Conservation (phyloP, 1,140 invertebrate genomes). For the Andricus grossulariae region DNA sequence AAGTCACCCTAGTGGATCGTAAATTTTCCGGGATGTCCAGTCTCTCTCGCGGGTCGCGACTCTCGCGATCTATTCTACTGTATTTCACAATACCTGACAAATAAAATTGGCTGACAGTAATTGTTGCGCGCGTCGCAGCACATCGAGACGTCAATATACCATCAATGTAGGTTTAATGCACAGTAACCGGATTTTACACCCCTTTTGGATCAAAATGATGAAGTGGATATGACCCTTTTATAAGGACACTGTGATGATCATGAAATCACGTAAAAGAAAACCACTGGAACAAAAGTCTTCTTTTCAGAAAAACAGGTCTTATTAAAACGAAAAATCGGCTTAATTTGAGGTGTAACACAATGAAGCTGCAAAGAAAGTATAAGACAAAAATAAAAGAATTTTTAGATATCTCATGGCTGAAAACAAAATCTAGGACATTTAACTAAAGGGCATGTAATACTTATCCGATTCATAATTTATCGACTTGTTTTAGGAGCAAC, state of each 20-base stretch:
- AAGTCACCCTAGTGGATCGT: conserved; percentile 32
- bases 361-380: too few species aligned
- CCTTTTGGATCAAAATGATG: neutral
- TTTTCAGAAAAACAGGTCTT: too few species aligned
- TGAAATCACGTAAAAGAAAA: neutral
- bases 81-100: conserved; percentile 32
- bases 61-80: conserved; percentile 30
- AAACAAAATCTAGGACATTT: too few species aligned
- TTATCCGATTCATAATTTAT: too few species aligned
- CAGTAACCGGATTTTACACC: neutral
- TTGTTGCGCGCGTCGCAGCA: conserved; percentile 13
- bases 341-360: too few species aligned
- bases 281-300: too few species aligned
- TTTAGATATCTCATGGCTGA: too few species aligned
- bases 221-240: neutral
- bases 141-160: conserved; percentile 5
- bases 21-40: conserved; percentile 39
- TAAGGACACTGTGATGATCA: neutral
- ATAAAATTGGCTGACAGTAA: conserved; percentile 42
- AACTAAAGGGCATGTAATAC: too few species aligned
- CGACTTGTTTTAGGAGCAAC: too few species aligned
- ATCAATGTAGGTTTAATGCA: conserved; percentile 12
- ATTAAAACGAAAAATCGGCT: too few species aligned
- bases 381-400: too few species aligned
- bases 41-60: conserved; percentile 37